phyloP scores from a whole-genome alignment of 2,113 vertebrate genomes.

The Toxotes chatareus region DNA sequence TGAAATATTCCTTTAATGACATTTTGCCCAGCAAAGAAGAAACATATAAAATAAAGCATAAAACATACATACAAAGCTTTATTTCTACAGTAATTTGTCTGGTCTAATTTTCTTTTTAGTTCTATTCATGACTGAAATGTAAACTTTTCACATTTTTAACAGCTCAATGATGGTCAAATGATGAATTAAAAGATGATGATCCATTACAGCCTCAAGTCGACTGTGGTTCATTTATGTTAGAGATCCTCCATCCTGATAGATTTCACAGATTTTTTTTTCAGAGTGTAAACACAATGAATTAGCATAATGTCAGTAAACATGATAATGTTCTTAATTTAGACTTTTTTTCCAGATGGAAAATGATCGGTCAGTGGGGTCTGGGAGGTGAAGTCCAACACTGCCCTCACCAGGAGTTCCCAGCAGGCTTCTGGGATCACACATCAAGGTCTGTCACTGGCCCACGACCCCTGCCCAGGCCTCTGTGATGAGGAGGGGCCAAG shows the following conservation, averaged over 20 bases:
- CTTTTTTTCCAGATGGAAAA: constrained; percentile 43
- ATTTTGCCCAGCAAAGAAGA: too few relatives aligned
- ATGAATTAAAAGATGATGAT: neutral
- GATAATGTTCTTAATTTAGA: constrained; percentile 61
- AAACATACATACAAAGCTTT: too few relatives aligned
- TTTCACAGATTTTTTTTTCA: neutral
- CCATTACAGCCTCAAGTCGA: neutral
- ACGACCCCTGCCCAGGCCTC: constrained; percentile 74
- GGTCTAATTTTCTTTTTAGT: too few relatives aligned
- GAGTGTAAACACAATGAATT: constrained; percentile 19
- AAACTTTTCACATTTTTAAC: neutral
- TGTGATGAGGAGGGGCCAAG: constrained; percentile 69
- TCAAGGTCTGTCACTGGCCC: constrained; percentile 77
- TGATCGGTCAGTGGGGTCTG: constrained; percentile 40
- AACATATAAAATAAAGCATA: too few relatives aligned
- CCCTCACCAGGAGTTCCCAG: constrained; percentile 77
- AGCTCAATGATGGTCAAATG: constrained; percentile 2
- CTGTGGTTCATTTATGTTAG: neutral
- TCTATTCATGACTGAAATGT: neutral
- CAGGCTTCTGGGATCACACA: constrained; percentile 77
- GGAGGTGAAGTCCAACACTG: constrained; percentile 67
- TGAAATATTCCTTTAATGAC: too few relatives aligned
- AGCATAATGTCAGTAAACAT: constrained; percentile 35
- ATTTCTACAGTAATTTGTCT: too few relatives aligned
- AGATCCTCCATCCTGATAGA: neutral